phyloP scores from a whole-genome alignment of 2,113 vertebrate genomes.

The Cottus gobio region DNA sequence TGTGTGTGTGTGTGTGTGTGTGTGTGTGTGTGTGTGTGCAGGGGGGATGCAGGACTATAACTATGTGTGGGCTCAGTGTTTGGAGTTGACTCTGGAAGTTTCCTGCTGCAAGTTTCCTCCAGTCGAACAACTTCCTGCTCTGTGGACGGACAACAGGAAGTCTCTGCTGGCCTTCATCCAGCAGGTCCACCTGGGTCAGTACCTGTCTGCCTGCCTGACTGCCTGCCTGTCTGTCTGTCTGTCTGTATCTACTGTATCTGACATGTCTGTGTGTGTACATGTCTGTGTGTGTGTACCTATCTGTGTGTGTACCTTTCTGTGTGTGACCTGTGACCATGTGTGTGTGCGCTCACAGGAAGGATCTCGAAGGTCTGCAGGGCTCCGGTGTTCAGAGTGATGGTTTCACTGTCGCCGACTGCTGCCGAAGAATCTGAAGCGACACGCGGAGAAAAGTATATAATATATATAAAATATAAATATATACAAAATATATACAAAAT shows the following conservation, averaged over 20 bases:
- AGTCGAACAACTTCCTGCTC: slow-evolving; percentile 78
- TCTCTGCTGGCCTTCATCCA: slow-evolving; percentile 90
- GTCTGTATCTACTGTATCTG: too few species aligned
- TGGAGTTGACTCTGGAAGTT: slow-evolving; percentile 94
- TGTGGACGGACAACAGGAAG: slow-evolving; percentile 89
- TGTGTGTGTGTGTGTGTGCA: slow-evolving; percentile 51
- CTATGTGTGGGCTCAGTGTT: slow-evolving; percentile 94
- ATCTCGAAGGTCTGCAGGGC: slow-evolving; percentile 97
- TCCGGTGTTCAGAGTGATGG: slow-evolving; percentile 93
- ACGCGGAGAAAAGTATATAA: not conserved
- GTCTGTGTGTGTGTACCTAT: too few species aligned
- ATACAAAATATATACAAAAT: too few species aligned
- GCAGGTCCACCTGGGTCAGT: slow-evolving; percentile 93
- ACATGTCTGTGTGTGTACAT: not conserved
- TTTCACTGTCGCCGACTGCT: slow-evolving; percentile 88
- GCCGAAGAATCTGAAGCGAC: slow-evolving; percentile 80
- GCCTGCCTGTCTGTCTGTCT: not conserved
- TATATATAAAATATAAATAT: too few species aligned
- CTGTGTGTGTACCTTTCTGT: too few species aligned
- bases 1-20: too few species aligned
- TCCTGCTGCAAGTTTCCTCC: slow-evolving; percentile 96
- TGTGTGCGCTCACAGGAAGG: slow-evolving; percentile 88
- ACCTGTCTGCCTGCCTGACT: not conserved
- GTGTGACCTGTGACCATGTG: not conserved
- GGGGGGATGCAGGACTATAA: slow-evolving; percentile 99